Evolutionary conservation across 1,140 invertebrate species (phyloP).

Genomic region (Ericerus pela): DNA sequence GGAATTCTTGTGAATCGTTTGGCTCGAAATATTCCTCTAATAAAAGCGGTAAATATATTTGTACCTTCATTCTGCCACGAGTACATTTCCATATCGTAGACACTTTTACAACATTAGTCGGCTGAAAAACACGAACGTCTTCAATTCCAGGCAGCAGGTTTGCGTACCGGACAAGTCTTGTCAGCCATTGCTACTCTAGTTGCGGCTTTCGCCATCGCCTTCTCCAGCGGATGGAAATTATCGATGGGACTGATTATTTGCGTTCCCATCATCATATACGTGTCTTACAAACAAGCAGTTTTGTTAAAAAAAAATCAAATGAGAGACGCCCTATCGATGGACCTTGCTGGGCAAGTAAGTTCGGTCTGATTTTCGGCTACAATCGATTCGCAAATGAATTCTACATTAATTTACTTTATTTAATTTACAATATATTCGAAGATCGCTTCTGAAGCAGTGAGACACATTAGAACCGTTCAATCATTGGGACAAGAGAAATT

Average conservation of each 20-base stretch:
- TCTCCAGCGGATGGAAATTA: slow-evolving; percentile 56
- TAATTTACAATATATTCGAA: slow-evolving; percentile 23
- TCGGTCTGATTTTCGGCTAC: not conserved
- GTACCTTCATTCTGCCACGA: not conserved
- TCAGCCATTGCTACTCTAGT: slow-evolving; percentile 48
- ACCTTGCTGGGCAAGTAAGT: slow-evolving; percentile 10
- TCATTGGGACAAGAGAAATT: slow-evolving; percentile 49
- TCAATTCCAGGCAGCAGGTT: slow-evolving; percentile 46
- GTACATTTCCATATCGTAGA: no score
- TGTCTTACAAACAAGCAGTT: slow-evolving; percentile 45
- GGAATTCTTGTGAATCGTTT: slow-evolving; percentile 51
- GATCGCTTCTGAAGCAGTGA: slow-evolving; percentile 60
- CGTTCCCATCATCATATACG: slow-evolving; percentile 45
- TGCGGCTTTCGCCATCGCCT: slow-evolving; percentile 42
- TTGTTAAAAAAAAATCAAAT: slow-evolving; percentile 36
- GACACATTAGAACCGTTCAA: slow-evolving; percentile 64
- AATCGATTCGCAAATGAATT: not conserved
- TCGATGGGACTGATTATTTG: slow-evolving; percentile 50
- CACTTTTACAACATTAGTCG: no score
- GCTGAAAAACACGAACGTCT: not conserved
- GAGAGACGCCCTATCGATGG: slow-evolving; percentile 32
- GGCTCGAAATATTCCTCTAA: slow-evolving; percentile 53
- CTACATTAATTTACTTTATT: not conserved
- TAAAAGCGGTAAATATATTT: slow-evolving; percentile 51
- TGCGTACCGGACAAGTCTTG: slow-evolving; percentile 49